A percentile compares a stretch with the other conserved stretches of the same genome.
Conservation (phyloP, 2,888 invertebrate genomes). For the Rhogogaster chlorosoma region DNA sequence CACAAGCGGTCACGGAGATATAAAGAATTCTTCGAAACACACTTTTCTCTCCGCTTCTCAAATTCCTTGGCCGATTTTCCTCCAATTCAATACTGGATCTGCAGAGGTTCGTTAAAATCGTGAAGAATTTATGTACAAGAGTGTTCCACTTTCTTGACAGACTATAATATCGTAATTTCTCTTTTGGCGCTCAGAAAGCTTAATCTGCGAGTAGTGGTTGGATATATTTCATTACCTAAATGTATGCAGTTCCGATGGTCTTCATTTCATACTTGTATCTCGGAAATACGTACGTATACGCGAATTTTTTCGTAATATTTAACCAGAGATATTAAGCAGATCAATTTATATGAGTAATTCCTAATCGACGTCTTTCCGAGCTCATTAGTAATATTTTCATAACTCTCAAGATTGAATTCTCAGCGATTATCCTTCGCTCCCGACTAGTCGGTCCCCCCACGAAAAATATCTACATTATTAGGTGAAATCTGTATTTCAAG, state of each 20-base stretch:
- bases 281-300: no score
- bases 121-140: no score
- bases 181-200: no score
- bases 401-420: neutral
- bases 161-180: no score
- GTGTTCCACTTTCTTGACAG: no score
- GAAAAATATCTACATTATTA: neutral
- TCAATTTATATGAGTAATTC: neutral
- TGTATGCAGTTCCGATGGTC: no score
- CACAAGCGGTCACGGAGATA: neutral
- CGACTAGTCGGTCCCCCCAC: neutral
- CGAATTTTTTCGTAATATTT: neutral
- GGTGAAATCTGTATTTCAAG: neutral
- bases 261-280: no score
- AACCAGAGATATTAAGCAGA: neutral
- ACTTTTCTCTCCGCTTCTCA: neutral
- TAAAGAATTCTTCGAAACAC: neutral
- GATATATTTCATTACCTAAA: no score
- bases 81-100: no score
- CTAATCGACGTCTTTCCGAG: no score
- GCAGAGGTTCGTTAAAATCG: no score
- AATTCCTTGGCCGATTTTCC: neutral
- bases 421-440: neutral
- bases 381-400: neutral
- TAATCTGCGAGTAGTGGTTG: no score